Percentiles rank a stretch among this genome's conserved stretches.
Conservation (phyloP, 2,113 vertebrate genomes). For the Coreoperca whiteheadi region DNA sequence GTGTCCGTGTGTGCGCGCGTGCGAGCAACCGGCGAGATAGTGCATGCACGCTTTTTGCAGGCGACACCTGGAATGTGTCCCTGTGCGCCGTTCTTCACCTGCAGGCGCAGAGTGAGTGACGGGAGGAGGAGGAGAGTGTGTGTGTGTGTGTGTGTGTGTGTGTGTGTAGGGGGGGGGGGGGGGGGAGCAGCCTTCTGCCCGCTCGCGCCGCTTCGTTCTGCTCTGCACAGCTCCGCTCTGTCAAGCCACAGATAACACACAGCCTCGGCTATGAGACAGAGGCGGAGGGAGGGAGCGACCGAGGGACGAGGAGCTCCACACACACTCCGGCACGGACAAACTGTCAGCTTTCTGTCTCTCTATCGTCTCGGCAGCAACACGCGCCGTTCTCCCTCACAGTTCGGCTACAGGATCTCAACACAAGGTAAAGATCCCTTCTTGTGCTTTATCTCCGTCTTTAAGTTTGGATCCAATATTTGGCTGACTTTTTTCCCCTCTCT, state of each 20-base stretch:
- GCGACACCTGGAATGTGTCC: slow-evolving; percentile 66
- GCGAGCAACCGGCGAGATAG: neutral
- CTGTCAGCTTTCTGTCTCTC: slow-evolving; percentile 72
- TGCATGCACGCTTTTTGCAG: slow-evolving; percentile 5
- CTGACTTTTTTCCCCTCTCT: slow-evolving; percentile 42
- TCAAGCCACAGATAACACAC: slow-evolving; percentile 73
- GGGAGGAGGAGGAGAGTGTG: neutral
- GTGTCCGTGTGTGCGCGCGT: accelerated
- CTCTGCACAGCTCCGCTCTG: slow-evolving; percentile 73
- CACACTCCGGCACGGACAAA: slow-evolving; percentile 56
- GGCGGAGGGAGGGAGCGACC: slow-evolving; percentile 56
- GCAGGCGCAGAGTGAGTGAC: slow-evolving; percentile 59
- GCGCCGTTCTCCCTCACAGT: slow-evolving; percentile 44
- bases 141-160: no score
- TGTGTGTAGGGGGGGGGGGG: neutral
- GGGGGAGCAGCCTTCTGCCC: slow-evolving; percentile 64
- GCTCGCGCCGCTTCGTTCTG: slow-evolving; percentile 56
- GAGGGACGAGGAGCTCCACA: slow-evolving; percentile 66
- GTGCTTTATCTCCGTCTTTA: slow-evolving; percentile 54
- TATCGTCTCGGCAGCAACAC: slow-evolving; percentile 51
- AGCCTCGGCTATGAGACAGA: slow-evolving; percentile 66
- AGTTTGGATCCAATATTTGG: slow-evolving; percentile 63
- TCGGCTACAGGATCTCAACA: slow-evolving; percentile 27
- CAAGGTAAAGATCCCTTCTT: slow-evolving; percentile 50
- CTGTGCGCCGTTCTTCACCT: slow-evolving; percentile 70